phyloP scores from a whole-genome alignment of 2,888 invertebrate genomes.

The Tetheella fluctuosa region DNA sequence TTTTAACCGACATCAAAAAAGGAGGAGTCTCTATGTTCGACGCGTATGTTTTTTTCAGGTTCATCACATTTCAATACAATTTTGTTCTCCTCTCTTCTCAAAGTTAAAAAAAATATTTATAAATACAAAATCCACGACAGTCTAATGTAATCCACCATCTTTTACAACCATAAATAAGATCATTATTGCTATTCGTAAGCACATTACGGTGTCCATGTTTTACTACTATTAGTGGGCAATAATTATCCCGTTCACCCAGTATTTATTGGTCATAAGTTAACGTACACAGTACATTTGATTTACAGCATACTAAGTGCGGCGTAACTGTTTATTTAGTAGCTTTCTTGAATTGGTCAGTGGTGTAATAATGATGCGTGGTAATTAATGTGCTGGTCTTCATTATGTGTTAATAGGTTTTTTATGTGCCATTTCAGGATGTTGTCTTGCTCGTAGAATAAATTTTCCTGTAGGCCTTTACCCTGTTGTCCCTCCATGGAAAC shows the following conservation, averaged over 20 bases:
- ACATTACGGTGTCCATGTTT: constrained; percentile 6
- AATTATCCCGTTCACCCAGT: not conserved
- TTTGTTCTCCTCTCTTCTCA: too few relatives aligned
- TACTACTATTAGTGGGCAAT: not conserved
- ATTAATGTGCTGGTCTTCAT: not conserved
- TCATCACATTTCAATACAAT: too few relatives aligned
- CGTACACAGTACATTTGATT: constrained; percentile 3
- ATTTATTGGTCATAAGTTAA: constrained; percentile 1
- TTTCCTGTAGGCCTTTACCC: not conserved
- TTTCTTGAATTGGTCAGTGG: not conserved
- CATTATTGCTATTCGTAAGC: not conserved
- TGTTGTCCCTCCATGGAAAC: not conserved
- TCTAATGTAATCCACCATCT: not conserved
- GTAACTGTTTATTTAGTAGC: not conserved
- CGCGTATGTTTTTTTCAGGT: too few relatives aligned
- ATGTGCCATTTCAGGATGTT: not conserved
- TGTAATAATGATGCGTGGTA: not conserved
- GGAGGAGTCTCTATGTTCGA: too few relatives aligned
- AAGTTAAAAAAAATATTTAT: not conserved
- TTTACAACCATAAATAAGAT: not conserved
- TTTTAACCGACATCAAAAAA: too few relatives aligned
- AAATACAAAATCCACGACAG: not conserved
- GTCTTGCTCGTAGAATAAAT: not conserved
- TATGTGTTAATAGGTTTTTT: not conserved
- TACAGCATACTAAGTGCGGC: not conserved